These are phyloP conservation scores for Pogonocherus hispidulus DNA, from an alignment of 2,888 invertebrate species.

Conservation along the genomic window DNA sequence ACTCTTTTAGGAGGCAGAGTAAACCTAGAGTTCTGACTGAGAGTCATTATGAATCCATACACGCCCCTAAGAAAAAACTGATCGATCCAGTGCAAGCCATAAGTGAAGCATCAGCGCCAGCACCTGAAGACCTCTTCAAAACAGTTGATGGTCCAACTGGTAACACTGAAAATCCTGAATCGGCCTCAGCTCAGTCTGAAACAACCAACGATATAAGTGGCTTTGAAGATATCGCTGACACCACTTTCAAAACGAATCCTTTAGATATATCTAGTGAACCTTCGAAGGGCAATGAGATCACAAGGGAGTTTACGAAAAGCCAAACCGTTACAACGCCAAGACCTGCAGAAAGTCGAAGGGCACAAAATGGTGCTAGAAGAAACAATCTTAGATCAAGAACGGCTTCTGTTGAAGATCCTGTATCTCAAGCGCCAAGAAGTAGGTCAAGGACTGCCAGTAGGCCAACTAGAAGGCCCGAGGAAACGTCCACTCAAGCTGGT, in stretches of 20 bases:
- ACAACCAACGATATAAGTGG: slow-evolving; percentile 36
- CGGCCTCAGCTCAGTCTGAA: slow-evolving; percentile 36
- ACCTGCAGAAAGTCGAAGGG: slow-evolving; percentile 9
- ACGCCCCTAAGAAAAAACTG: slow-evolving; percentile 44
- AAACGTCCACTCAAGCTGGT: slow-evolving; percentile 47
- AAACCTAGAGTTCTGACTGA: slow-evolving; percentile 63
- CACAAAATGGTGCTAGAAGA: slow-evolving; percentile 31
- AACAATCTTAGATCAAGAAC: slow-evolving; percentile 36
- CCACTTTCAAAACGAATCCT: slow-evolving; percentile 36
- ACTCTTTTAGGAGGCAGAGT: slow-evolving; percentile 53
- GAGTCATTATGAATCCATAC: slow-evolving; percentile 59
- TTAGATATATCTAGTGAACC: slow-evolving; percentile 43
- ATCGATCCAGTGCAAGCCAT: slow-evolving; percentile 10
- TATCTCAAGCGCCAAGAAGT: slow-evolving; percentile 41
- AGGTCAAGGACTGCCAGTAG: slow-evolving; percentile 41
- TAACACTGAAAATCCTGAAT: slow-evolving; percentile 30
- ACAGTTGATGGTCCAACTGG: slow-evolving; percentile 19
- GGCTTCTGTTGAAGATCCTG: slow-evolving; percentile 24
- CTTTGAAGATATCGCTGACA: slow-evolving; percentile 36
- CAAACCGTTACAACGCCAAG: slow-evolving; percentile 3
- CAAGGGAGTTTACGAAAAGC: slow-evolving; percentile 10
- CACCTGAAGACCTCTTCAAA: slow-evolving; percentile 35
- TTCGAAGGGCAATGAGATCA: slow-evolving; percentile 15
- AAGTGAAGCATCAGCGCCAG: slow-evolving; percentile 18
- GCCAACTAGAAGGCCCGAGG: slow-evolving; percentile 42